Base-by-base conservation (phyloP, 1,140 invertebrate genomes). In the Drosophila trapezifrons region DNA sequence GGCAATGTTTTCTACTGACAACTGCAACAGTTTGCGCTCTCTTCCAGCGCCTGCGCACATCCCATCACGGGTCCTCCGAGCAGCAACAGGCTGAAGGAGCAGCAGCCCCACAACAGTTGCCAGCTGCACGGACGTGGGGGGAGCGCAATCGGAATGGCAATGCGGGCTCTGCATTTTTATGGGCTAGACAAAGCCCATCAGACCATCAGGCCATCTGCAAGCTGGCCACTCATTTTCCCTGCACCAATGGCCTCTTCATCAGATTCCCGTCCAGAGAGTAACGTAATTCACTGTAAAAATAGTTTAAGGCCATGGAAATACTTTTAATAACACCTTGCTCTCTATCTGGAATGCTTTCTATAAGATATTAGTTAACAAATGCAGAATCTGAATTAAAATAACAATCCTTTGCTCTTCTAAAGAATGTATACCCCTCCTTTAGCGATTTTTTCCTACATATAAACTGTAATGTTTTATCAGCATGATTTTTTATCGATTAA, bases 11-110 rank as follows among this genome's bases (percentile, higher is more conserved):
- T 75, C 70, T 70, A 27, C 76, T 80, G 47, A 60, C 78, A 58
- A 86, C 76, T 86, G 83, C 83, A 86, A 86, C 83, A 86, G 80
- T 80, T 86, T 83, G 66, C 20, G 71, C 63, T 55, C 15, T 22
- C 49, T 86, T 86, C 83, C 83, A 86, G 47, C 79, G 83, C 83
- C 71, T 87, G 83, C 83, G 83, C 67, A 10, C 25, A 12, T 12
- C 3, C 7, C 3, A 0, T 13, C n/a, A n/a, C 17, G 37, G 47
- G n/a, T 42, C 49, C 17, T 62, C 55, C 59, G 47, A 80, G 52
- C 74, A 86, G 83, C 83, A 86, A 86, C 83, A 86, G 83, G 83
- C 83, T 82, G 64, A 43, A 57, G 57, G 38, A 65, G 38, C 67
- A 65, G 38, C 67, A 49, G 51, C 29, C 45, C 42, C 54, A 57